Evolutionary conservation across 2,113 vertebrate genomes (phyloP).

Genomic region (Zootoca vivipara): DNA sequence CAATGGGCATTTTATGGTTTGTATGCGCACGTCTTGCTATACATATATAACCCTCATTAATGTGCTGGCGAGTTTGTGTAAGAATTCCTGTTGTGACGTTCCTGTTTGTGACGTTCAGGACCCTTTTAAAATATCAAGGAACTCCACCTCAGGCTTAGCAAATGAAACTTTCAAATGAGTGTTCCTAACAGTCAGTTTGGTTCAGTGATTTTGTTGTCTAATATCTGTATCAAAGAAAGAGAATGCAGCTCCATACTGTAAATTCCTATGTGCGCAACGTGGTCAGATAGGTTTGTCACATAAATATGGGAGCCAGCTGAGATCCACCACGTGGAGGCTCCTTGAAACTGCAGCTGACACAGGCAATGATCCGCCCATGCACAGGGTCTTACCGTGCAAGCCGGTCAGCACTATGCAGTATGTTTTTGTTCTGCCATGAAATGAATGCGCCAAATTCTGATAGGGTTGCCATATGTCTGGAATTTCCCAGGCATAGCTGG

Average conservation of each 20-base stretch:
- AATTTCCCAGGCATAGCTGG: no score
- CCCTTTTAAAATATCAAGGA: neutral
- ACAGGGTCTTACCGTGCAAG: neutral
- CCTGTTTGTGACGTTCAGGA: neutral
- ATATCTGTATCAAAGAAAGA: neutral
- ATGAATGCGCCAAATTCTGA: neutral
- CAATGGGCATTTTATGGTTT: constrained; percentile 7
- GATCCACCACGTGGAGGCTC: neutral
- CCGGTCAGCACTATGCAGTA: neutral
- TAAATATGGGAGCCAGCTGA: neutral
- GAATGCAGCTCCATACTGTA: neutral
- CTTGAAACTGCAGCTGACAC: neutral
- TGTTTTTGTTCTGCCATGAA: neutral
- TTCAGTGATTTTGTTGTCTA: neutral
- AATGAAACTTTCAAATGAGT: neutral
- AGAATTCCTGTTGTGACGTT: no score
- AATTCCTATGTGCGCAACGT: neutral
- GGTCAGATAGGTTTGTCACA: neutral
- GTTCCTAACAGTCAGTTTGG: neutral
- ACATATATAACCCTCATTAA: neutral
- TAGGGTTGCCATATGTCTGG: no score
- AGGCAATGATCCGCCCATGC: no score
- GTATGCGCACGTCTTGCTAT: neutral
- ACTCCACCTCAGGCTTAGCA: neutral
- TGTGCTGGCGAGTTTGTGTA: neutral